A percentile compares a stretch with the other conserved stretches of the same genome.
These are phyloP conservation scores for Actinia tenebrosa DNA, from an alignment of 64 coral and sea anemone genomes.

Conservation along the genomic window DNA sequence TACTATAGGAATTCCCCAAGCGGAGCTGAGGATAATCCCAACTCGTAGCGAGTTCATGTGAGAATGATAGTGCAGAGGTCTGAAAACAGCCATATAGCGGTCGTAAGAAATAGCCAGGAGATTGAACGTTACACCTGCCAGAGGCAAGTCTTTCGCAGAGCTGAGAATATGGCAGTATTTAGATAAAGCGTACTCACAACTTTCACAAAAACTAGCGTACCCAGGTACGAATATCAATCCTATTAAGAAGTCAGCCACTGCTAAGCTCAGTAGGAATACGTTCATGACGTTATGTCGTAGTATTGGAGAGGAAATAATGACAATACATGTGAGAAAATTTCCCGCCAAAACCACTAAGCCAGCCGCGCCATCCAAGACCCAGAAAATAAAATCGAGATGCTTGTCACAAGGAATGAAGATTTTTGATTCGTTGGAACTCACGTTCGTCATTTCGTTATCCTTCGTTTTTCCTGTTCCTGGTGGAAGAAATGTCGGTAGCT, in stretches of 20 bases:
- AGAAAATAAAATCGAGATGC: slow-evolving; percentile 27
- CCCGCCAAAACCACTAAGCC: slow-evolving; percentile 36
- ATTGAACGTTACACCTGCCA: slow-evolving; percentile 28
- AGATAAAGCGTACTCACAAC: slow-evolving; percentile 1
- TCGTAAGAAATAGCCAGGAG: slow-evolving; percentile 56
- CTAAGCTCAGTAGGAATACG: slow-evolving; percentile 50
- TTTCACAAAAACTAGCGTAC: slow-evolving; percentile 41
- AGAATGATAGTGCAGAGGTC: slow-evolving; percentile 29
- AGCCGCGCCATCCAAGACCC: slow-evolving; percentile 24
- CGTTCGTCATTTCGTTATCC: neutral
- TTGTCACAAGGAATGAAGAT: neutral
- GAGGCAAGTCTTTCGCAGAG: slow-evolving; percentile 2
- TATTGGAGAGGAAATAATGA: slow-evolving; percentile 18
- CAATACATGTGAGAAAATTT: slow-evolving; percentile 7
- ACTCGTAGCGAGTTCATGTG: slow-evolving; percentile 20
- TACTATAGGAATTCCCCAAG: slow-evolving; percentile 27
- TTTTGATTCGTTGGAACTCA: neutral
- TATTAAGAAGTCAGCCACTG: slow-evolving; percentile 38
- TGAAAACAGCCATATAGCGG: slow-evolving; percentile 42
- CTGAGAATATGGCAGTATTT: slow-evolving; percentile 42
- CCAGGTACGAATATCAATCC: slow-evolving; percentile 31
- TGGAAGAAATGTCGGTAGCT: neutral
- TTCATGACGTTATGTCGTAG: slow-evolving; percentile 49
- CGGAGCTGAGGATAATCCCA: neutral
- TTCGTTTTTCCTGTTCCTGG: neutral